These are phyloP conservation scores for Gambelia wislizenii DNA, from an alignment of 2,797 vertebrate species.

Conservation along the genomic window DNA sequence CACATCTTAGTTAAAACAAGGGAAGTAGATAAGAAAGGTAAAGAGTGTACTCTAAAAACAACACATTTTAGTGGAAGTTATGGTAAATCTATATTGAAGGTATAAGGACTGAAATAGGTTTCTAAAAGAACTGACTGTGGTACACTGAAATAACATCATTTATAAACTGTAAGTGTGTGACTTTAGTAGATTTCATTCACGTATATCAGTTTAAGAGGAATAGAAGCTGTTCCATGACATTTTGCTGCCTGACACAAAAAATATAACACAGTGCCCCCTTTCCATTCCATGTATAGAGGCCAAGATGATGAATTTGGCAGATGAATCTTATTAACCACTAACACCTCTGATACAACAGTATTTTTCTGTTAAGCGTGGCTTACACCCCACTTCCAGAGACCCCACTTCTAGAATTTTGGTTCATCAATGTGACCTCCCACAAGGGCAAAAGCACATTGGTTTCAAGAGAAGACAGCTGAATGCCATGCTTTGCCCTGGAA, in stretches of 20 bases:
- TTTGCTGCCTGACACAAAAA: not conserved
- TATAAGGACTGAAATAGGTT: not conserved
- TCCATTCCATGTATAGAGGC: not conserved
- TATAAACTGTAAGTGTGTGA: not conserved
- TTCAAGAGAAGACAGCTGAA: too few species aligned
- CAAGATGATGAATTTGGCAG: not conserved
- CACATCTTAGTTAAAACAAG: not conserved
- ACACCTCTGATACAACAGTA: not conserved
- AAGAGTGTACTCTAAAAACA: not conserved
- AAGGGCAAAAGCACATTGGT: too few species aligned
- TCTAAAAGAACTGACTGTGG: not conserved
- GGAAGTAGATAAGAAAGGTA: not conserved
- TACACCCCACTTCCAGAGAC: too few species aligned
- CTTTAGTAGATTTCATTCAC: not conserved
- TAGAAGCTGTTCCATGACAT: not conserved
- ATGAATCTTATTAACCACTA: not conserved
- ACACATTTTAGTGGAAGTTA: not conserved
- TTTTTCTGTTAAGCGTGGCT: too few species aligned
- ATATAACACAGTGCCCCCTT: not conserved
- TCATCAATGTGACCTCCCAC: too few species aligned
- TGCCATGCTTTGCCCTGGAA: too few species aligned
- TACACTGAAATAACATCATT: not conserved
- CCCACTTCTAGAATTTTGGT: too few species aligned
- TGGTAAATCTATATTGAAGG: too few species aligned
- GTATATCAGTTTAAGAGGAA: not conserved